Evolutionary conservation across 2,888 invertebrate species (phyloP).

Genomic region (Maniola hyperantus): DNA sequence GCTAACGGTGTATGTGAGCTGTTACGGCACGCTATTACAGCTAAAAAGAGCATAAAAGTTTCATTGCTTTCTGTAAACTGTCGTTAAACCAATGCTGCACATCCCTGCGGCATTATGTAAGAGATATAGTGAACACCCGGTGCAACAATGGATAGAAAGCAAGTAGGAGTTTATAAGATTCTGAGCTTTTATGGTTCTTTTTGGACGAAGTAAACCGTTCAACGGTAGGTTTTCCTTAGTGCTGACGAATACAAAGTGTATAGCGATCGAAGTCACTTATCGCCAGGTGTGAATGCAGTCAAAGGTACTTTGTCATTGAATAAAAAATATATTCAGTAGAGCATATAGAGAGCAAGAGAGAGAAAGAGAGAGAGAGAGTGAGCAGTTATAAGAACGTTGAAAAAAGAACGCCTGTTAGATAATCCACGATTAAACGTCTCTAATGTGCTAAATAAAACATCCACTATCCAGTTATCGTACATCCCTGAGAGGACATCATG

Average conservation of each 20-base stretch:
- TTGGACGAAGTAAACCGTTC: neutral
- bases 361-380: too few relatives aligned
- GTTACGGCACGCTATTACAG: constrained; percentile 8
- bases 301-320: too few relatives aligned
- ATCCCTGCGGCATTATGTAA: constrained; percentile 10
- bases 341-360: too few relatives aligned
- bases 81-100: constrained; percentile 4
- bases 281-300: too few relatives aligned
- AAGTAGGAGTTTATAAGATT: neutral
- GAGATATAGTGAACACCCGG: constrained; percentile 15
- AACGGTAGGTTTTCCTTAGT: neutral
- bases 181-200: neutral
- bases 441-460: neutral
- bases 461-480: neutral
- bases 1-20: neutral
- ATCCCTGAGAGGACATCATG: neutral
- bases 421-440: too few relatives aligned
- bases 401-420: too few relatives aligned
- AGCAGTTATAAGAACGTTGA: too few relatives aligned
- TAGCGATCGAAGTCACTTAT: too few relatives aligned
- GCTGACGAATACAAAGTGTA: too few relatives aligned
- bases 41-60: constrained; percentile 11
- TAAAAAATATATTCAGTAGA: too few relatives aligned
- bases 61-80: constrained; percentile 22
- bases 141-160: neutral